Percentiles rank a stretch among this genome's conserved stretches.
phyloP scores from a whole-genome alignment of 2,113 vertebrate genomes.

The Oryctolagus cuniculus region DNA sequence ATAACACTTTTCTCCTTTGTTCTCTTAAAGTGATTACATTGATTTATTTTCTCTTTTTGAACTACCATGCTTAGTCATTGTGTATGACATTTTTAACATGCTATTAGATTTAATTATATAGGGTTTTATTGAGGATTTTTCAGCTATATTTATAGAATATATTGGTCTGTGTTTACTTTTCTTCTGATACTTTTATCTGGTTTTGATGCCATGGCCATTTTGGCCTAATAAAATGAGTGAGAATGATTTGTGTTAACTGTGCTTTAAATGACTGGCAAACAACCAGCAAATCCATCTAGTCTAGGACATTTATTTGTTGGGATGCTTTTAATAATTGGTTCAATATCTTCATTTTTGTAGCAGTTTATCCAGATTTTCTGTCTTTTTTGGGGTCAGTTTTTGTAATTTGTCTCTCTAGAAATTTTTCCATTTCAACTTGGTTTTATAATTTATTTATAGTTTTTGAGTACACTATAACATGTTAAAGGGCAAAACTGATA shows the following conservation, averaged over 20 bases:
- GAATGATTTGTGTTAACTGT: background rate
- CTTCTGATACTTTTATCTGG: background rate
- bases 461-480: background rate
- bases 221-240: background rate
- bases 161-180: background rate
- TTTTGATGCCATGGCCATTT: background rate
- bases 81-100: background rate
- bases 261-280: background rate
- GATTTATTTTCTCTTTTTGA: background rate
- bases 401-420: background rate
- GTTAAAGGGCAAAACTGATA: background rate
- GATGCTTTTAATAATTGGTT: background rate
- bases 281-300: background rate
- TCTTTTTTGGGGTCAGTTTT: background rate
- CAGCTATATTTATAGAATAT: background rate
- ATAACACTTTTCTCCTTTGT: background rate
- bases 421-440: background rate
- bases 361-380: background rate
- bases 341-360: background rate
- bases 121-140: background rate
- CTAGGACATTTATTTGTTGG: background rate
- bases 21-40: background rate
- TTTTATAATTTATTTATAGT: background rate
- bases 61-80: background rate
- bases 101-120: background rate